These are phyloP conservation scores for Heterochromis multidens DNA, from an alignment of 2,113 vertebrate genomes.

Conservation along the genomic window DNA sequence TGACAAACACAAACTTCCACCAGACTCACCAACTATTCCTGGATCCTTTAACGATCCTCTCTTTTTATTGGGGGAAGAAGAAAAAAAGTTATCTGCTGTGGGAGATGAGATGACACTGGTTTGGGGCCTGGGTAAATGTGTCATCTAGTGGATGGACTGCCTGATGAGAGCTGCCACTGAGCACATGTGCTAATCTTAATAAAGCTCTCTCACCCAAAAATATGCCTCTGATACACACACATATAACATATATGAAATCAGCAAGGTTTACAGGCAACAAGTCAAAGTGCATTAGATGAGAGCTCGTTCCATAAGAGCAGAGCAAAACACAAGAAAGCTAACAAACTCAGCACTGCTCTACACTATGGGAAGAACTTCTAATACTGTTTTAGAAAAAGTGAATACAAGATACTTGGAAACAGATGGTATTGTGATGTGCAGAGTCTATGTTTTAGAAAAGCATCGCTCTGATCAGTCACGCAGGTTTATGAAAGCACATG, in stretches of 20 bases:
- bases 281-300: constrained; percentile 8
- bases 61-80: neutral
- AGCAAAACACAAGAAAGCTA: neutral
- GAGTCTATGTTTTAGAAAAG: constrained; percentile 30
- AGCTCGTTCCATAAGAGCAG: neutral
- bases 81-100: constrained; percentile 23
- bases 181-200: constrained; percentile 22
- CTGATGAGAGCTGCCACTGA: neutral
- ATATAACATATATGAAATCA: neutral
- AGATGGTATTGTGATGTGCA: constrained; percentile 44
- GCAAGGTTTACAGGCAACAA: neutral
- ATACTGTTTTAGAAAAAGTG: neutral
- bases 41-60: constrained; percentile 1
- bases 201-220: neutral
- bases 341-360: neutral
- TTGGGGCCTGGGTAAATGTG: neutral
- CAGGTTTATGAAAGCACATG: neutral
- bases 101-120: constrained; percentile 17
- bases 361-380: neutral
- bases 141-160: neutral
- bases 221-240: neutral
- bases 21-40: neutral
- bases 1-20: constrained; percentile 23
- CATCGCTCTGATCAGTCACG: constrained; percentile 44
- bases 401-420: constrained; percentile 5